Percentiles rank a stretch among this genome's conserved stretches.
Evolutionary conservation across 1,140 invertebrate species (phyloP).

Genomic region (Thalassaphorura encarpata): DNA sequence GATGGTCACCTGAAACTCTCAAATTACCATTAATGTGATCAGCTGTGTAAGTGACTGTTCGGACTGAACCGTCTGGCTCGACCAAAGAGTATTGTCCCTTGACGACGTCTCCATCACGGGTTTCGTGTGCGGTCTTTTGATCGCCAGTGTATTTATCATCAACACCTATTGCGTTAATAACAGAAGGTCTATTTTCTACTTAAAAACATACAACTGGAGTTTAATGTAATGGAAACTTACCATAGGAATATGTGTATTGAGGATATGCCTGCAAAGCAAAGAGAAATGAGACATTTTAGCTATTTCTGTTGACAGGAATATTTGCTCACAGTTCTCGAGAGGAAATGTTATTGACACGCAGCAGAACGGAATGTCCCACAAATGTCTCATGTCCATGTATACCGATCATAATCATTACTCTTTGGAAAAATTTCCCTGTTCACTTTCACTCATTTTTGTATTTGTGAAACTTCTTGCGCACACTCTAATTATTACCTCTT

Average conservation of each 20-base stretch:
- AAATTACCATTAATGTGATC: constrained; percentile 10
- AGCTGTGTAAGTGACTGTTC: constrained; percentile 22
- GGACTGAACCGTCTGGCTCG: constrained; percentile 31
- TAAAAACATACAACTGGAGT: neutral
- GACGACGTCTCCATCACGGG: constrained; percentile 46
- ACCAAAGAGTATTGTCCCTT: constrained; percentile 40
- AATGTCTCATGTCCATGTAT: too few relatives aligned
- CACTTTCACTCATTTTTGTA: neutral
- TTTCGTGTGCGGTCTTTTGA: constrained; percentile 39
- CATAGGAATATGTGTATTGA: constrained; percentile 14
- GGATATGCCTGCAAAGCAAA: constrained; percentile 8
- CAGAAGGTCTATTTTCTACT: neutral
- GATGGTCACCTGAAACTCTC: neutral
- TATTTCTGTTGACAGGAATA: too few relatives aligned
- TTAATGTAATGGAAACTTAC: neutral
- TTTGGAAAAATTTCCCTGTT: too few relatives aligned
- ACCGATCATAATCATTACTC: too few relatives aligned
- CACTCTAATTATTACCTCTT: too few relatives aligned
- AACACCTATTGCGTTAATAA: neutral
- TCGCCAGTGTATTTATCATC: constrained; percentile 19
- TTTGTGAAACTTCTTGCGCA: neutral
- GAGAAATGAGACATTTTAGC: neutral
- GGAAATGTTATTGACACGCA: too few relatives aligned
- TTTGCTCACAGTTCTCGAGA: too few relatives aligned
- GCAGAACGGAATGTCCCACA: too few relatives aligned